Evolutionary conservation across 2,797 vertebrate genomes (phyloP), one percentile per base, ranked within the genome.

Genomic region (Tiaroga cobitis): DNA sequence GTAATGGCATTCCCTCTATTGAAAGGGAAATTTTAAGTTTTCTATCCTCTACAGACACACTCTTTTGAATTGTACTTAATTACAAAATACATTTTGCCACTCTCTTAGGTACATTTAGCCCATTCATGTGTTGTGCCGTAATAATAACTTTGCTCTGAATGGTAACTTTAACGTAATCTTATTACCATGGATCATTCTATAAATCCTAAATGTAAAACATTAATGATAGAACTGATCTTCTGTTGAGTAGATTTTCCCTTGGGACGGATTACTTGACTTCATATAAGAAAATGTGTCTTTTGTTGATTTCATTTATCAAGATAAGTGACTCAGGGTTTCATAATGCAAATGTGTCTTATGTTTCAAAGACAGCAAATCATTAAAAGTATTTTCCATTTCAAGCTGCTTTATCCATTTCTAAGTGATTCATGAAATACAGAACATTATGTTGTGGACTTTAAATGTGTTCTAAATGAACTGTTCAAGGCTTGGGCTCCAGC

Each of bases 1-100:
- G 86, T 92, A 92, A 95, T 93, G 92, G 87, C 90, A 90, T 93
- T 19, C 93, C 92, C 93, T 94, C 91, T 94, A 90, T 91, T 88
- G 46, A 76, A 87, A 91, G 89, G 88, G 86, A 89, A 85, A 91
- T 91, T 90, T 92, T 88, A 84, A 85, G 83, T 87, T 89, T 87
- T 26, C 63, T 16, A 29, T 90, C 87, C 80, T 91, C 87, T 76
- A 86, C 16, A 49, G 83, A 87, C 78, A 88, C 90, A 92, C 87
- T 67, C 73, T 77, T 80, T 79, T 59, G 13, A 85, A 78, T 93
- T 93, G 86, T 89, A 88, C 91, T 92, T 95, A 93, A 95, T 94
- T 93, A 93, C 89, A 91, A 92, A 93, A 81, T 65, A 29, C 72
- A 89, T 68, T 83, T 80, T 37, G 26, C 18, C 26, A 65, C 76